These are phyloP conservation scores for Scolopax rusticola DNA, from an alignment of 2,797 vertebrate species.

Conservation along the genomic window DNA sequence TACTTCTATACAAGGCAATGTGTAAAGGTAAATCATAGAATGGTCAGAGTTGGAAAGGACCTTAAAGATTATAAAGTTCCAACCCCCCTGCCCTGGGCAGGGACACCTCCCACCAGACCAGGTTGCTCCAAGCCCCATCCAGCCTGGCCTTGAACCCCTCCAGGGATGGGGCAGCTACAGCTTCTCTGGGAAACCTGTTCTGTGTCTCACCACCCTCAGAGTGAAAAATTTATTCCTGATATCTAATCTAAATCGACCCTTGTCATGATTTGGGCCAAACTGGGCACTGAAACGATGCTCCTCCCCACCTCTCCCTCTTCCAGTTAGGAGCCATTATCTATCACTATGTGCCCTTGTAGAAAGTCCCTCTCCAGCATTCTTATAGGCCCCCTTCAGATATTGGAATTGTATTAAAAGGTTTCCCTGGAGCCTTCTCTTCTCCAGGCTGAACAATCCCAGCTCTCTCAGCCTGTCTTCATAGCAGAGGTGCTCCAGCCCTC, in stretches of 20 bases:
- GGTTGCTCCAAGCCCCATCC: background rate
- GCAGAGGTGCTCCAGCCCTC: background rate
- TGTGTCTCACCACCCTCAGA: background rate
- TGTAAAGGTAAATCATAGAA: background rate
- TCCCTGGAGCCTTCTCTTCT: background rate
- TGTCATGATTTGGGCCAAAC: too few species aligned
- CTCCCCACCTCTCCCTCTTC: background rate
- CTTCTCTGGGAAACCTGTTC: background rate
- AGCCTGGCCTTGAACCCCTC: background rate
- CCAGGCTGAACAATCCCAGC: background rate
- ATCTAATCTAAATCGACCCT: background rate
- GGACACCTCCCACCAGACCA: background rate
- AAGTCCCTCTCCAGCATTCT: background rate
- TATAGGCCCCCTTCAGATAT: background rate
- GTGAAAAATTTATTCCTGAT: background rate
- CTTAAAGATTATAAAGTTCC: background rate
- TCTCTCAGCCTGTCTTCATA: background rate
- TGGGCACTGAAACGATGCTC: too few species aligned
- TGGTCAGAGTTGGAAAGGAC: background rate
- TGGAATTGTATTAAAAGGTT: background rate
- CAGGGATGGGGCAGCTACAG: background rate
- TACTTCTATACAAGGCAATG: background rate
- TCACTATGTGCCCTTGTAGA: background rate
- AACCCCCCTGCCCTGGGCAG: background rate
- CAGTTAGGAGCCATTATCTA: background rate